Evolutionary conservation across 2,888 invertebrate genomes (phyloP), one percentile per base, ranked within the genome.

Genomic region (Aphelenchoides bicaudatus): DNA sequence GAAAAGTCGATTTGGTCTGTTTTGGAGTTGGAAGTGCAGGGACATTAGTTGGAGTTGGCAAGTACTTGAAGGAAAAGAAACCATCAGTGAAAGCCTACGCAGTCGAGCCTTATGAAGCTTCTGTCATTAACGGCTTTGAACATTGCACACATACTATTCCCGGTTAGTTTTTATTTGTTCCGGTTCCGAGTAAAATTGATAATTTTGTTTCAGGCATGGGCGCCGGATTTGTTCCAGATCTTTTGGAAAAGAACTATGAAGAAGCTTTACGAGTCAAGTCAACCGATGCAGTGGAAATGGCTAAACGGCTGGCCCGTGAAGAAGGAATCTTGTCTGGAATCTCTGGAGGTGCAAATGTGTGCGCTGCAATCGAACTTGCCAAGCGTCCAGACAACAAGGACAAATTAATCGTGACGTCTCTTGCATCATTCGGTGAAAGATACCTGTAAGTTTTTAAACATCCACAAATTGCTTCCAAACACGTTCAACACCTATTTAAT

Each of bases 251-350:
- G 10, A 53, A 73, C 3, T 73, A 67, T 66, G 67, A 61, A 5
- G 72, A 72, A 53, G 71, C 70, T 16, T 49, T 65, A n/a, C 50
- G 53, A n/a, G 61, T 65, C 5, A 38, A 49, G 31, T 62, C 63
- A 21, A 71, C 70, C 25, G 75, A 75, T 28, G 75, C 75, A 1
- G 67, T 75, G 48, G 68, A 61, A n/a, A 75, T 75, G 75, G 69
- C 75, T 1, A 65, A 66, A 43, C 58, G 72, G 13, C 57, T 75
- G 10, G 75, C 74, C 4, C 61, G 58, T 13, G 75, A 75, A 46
- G 75, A 75, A 47, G 73, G 70, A n/a, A 67, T 75, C 34, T 62
- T 75, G 13, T 61, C 65, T 21, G 72, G 72, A 23, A 71, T 74
- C 49, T 67, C 67, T 3, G 65, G 68, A 10, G 74, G 74, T 43